These are phyloP conservation scores for Bubalus kerabau DNA, from an alignment of 2,113 vertebrate genomes.

Conservation along the genomic window DNA sequence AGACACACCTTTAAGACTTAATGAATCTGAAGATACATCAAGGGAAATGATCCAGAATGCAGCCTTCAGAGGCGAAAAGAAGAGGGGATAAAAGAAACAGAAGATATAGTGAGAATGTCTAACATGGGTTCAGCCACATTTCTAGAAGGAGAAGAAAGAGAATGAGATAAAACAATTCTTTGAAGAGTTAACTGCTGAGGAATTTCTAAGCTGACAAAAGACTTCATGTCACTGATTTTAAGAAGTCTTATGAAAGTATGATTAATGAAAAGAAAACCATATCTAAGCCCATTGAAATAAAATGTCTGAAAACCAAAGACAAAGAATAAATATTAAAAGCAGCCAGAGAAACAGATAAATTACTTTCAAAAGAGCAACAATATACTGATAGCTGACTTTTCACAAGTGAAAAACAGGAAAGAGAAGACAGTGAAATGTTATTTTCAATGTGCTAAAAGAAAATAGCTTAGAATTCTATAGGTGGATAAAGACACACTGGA, in stretches of 20 bases:
- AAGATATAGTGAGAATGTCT: not conserved
- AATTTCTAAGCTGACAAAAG: not conserved
- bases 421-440: not conserved
- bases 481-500: not conserved
- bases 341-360: not conserved
- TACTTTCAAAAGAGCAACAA: not conserved
- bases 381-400: not conserved
- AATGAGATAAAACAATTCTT: conserved; percentile 13
- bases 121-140: not conserved
- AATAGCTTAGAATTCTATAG: not conserved
- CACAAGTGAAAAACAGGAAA: not conserved
- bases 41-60: not conserved
- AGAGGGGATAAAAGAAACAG: not conserved
- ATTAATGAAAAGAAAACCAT: not conserved
- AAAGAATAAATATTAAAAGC: conserved; percentile 7
- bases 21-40: not conserved
- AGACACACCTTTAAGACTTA: not conserved
- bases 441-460: not conserved
- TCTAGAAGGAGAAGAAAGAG: not conserved
- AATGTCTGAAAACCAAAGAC: not conserved
- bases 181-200: conserved; percentile 10
- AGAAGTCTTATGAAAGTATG: not conserved
- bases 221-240: not conserved
- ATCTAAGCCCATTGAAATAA: not conserved
- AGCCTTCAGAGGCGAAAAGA: not conserved